Conservation (phyloP, 2,113 vertebrate species). For the Vidua chalybeata region DNA sequence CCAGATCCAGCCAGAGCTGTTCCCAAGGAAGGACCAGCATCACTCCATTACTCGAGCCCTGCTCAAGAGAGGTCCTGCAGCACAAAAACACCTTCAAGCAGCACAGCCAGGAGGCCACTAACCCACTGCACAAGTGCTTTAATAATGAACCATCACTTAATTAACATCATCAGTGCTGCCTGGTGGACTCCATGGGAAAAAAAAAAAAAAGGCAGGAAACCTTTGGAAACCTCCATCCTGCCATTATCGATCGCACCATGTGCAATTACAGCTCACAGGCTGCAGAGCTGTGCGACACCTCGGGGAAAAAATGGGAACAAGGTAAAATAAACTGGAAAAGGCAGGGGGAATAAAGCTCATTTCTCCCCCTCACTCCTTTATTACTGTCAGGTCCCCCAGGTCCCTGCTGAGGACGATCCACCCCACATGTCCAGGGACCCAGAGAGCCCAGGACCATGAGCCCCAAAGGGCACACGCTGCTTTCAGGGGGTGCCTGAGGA, state of each 20-base stretch:
- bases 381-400: neutral
- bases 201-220: neutral
- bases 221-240: neutral
- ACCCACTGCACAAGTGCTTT: neutral
- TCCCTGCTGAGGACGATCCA: neutral
- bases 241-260: rapidly evolving
- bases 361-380: neutral
- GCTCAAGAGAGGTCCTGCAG: neutral
- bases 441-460: neutral
- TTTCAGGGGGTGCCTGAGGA: neutral
- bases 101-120: neutral
- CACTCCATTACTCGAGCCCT: rapidly evolving
- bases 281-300: neutral
- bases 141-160: conserved; percentile 49
- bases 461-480: rapidly evolving
- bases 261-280: neutral
- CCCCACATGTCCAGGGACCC: rapidly evolving
- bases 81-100: neutral
- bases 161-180: conserved; percentile 18
- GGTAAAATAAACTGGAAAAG: neutral
- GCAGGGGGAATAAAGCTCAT: rapidly evolving
- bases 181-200: neutral
- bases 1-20: rapidly evolving
- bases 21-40: neutral
- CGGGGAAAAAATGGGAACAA: neutral